Evolutionary conservation across 1,140 invertebrate genomes (phyloP), one percentile per base, ranked within the genome.

Genomic region (Reticulitermes speratus): DNA sequence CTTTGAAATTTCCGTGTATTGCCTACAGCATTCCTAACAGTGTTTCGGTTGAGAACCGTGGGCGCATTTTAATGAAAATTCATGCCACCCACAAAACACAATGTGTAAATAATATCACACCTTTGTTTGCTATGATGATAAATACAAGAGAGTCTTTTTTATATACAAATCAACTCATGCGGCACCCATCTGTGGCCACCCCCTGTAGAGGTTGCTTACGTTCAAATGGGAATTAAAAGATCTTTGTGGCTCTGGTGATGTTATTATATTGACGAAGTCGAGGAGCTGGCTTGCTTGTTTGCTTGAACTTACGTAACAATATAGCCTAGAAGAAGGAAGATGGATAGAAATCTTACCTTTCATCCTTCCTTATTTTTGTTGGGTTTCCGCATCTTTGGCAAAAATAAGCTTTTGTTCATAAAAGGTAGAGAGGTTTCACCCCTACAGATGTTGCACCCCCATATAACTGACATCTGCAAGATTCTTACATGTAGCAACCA

Each of bases 321-420:
- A 48, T 48, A 48, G 45, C 14, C 45, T 48, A 48, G 45, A 16
- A 48, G 45, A 16, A 48, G 45, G 45, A 48, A 48, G 45, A 48
- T 48, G 9, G 45, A 48, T 12, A 9, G 45, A 48, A 48, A 48
- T 19, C 59, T 23, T 65, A 65, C 59, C 19, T n/a, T 75, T 30
- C 25, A 30, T 75, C n/a, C 65, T 2, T 75, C 5, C 65, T 75
- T 75, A 75, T 30, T n/a, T 75, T 8, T 75, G 25, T 30, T 30
- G 25, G 65, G 65, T 75, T 75, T 75, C 65, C 65, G 65, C 65
- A 16, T 75, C 65, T 75, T 75, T 75, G 65, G 65, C 65, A 75
- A 75, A 75, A 75, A 75, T 75, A 75, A 75, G 65, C n/a, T 75
- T 75, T 75, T 25, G 30, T 75, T 6, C 5, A n/a, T 30, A 30